Base-by-base conservation (phyloP, 2,888 invertebrate species). In the Elysia crispata region DNA sequence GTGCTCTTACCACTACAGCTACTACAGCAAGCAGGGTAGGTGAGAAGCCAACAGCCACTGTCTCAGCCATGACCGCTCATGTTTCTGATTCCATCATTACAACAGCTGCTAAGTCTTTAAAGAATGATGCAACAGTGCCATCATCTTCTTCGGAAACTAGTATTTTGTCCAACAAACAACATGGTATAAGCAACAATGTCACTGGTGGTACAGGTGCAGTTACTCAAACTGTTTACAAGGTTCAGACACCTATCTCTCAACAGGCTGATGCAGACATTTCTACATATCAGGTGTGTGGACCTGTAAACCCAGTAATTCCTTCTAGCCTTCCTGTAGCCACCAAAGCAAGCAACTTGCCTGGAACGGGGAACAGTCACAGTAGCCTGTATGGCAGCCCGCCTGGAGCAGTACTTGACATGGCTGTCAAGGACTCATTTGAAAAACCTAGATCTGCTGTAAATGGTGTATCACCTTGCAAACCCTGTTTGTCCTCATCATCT, bases 1-100 rank as follows among this genome's bases (percentile, higher is more conserved):
- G 23, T 5, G 25, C 66, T 5, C 28, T 66, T 28, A 28, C 66
- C 3, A 23, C 60, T n/a, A 60, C 60, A 13, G 6, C 60, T 23
- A 23, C 3, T 25, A 8, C 28, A 20, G 25, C 66, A 66, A 28
- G 66, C 18, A 66, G 25, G 30, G 18, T 28, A 28, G 18, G 23
- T 18, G 80, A 80, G 28, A 80, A 80, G 25, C 80, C 80, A 30
- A 80, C 80, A 80, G 80, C 80, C 11, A 80, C 80, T 8, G 80
- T 80, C 6, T 80, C 80, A 41, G 80, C 80, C 31, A 80, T 80
- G 80, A 75, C 80, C 3, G 60, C 79, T 6, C 50, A 64, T 72
- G 78, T 78, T 20, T 78, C 78, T 1, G 78, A 78, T 50, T 64
- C 74, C n/a, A 64, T 74, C 30, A 79, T 67, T 33, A 74, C 74